Evolutionary conservation across 2,797 vertebrate genomes (phyloP).

Genomic region (Gastrophryne carolinensis): DNA sequence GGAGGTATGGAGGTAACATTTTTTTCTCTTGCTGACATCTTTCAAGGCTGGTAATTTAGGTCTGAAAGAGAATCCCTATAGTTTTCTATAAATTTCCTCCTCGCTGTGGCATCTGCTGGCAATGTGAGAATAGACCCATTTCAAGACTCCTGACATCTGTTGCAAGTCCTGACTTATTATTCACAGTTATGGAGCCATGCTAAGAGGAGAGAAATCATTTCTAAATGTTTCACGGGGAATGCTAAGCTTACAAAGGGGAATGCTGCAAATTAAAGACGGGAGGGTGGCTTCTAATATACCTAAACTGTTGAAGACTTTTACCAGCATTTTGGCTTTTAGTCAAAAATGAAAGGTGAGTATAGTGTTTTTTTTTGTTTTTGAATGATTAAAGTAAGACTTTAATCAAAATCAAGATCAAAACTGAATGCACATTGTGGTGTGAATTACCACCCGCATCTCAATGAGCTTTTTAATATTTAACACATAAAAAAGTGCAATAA

Average conservation of each 20-base stretch:
- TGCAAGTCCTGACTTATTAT: conserved; percentile 51
- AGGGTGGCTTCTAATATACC: no score
- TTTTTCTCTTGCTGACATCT: conserved; percentile 51
- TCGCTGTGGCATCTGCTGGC: conserved; percentile 57
- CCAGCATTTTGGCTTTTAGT: no score
- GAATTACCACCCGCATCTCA: no score
- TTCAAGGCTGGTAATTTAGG: conserved; percentile 53
- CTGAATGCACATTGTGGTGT: no score
- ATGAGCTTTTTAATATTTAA: no score
- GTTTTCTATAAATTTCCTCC: conserved; percentile 39
- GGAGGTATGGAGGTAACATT: conserved; percentile 19
- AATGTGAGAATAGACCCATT: conserved; percentile 56
- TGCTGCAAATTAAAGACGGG: background rate
- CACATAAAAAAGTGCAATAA: no score
- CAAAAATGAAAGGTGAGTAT: no score
- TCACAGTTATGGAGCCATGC: conserved; percentile 39
- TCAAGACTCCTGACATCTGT: conserved; percentile 51
- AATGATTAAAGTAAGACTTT: no score
- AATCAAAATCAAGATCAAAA: no score
- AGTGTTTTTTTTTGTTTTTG: no score
- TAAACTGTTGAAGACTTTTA: no score
- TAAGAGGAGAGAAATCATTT: conserved; percentile 42
- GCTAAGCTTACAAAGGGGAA: background rate
- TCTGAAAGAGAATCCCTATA: conserved; percentile 46
- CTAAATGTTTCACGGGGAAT: conserved; percentile 19